Conservation (phyloP, 2,888 invertebrate genomes). For the Andrena flavipes region DNA sequence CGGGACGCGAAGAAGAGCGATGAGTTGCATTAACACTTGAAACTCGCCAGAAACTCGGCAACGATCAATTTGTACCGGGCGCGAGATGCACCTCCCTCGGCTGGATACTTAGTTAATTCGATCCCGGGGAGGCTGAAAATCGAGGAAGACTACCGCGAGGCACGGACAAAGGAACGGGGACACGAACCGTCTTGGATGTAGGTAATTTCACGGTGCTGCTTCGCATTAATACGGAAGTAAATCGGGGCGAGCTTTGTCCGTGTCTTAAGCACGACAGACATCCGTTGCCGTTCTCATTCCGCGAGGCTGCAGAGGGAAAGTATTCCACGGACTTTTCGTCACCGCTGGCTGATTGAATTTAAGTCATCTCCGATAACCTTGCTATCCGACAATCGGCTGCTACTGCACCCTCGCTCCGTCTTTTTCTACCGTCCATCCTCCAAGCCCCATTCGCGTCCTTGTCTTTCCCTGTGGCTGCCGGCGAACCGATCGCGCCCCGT, state of each 20-base stretch:
- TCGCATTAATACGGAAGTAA: conserved; percentile 76
- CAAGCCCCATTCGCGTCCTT: neutral
- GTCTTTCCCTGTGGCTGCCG: neutral
- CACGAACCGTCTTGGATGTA: conserved; percentile 67
- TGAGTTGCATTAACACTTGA: conserved; percentile 62
- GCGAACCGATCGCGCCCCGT: neutral
- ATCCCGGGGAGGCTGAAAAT: conserved; percentile 46
- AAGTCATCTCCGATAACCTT: conserved; percentile 47
- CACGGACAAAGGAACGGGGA: conserved; percentile 37
- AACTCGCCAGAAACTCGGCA: conserved; percentile 62
- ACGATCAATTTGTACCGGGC: conserved; percentile 57
- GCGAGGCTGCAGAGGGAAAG: conserved; percentile 12
- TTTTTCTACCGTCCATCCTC: neutral
- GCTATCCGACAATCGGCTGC: conserved; percentile 43
- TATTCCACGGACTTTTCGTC: conserved; percentile 61
- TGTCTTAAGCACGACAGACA: conserved; percentile 42
- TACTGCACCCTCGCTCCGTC: neutral
- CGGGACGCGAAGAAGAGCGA: conserved; percentile 58
- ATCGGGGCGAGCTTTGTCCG: conserved; percentile 38
- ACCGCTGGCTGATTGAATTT: conserved; percentile 64
- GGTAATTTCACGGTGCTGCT: conserved; percentile 81
- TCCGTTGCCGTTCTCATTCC: neutral
- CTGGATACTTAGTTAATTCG: conserved; percentile 63
- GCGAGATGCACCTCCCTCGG: conserved; percentile 44
- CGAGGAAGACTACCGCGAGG: conserved; percentile 41